Conservation (phyloP, 1,140 invertebrate genomes). For the Achroia grisella region DNA sequence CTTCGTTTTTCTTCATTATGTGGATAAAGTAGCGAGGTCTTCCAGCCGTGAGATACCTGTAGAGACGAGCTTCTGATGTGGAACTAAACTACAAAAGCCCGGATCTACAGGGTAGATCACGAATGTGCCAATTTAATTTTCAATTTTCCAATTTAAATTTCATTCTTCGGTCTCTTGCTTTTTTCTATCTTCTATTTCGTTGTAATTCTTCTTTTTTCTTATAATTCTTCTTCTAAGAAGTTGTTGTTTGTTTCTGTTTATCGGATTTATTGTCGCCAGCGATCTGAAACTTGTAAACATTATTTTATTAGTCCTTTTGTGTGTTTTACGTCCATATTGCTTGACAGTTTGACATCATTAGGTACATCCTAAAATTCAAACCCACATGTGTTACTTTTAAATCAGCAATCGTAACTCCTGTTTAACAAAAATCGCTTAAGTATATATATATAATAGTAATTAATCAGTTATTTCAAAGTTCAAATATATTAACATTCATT, state of each 20-base stretch:
- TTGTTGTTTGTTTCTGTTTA: background rate
- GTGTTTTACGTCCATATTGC: no score
- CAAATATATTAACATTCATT: no score
- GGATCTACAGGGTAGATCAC: conserved; percentile 99
- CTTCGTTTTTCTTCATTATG: conserved; percentile 6
- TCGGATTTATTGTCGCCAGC: no score
- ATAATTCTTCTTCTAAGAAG: background rate
- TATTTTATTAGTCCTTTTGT: background rate
- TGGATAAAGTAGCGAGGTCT: conserved; percentile 71
- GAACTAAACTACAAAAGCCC: conserved; percentile 97
- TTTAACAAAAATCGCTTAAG: no score
- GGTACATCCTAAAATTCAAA: no score
- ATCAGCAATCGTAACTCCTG: no score
- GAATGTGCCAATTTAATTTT: conserved; percentile 74
- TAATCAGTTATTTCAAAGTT: no score
- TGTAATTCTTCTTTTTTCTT: background rate
- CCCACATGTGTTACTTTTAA: no score
- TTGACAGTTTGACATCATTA: no score
- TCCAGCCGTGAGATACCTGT: conserved; percentile 99
- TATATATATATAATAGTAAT: no score
- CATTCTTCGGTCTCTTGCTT: background rate
- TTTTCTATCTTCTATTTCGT: conserved; percentile 4
- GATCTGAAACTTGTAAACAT: conserved; percentile 21
- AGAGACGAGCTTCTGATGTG: conserved; percentile 98
- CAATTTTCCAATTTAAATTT: conserved; percentile 20